phyloP scores from a whole-genome alignment of 1,140 invertebrate species.

The Apis dorsata region DNA sequence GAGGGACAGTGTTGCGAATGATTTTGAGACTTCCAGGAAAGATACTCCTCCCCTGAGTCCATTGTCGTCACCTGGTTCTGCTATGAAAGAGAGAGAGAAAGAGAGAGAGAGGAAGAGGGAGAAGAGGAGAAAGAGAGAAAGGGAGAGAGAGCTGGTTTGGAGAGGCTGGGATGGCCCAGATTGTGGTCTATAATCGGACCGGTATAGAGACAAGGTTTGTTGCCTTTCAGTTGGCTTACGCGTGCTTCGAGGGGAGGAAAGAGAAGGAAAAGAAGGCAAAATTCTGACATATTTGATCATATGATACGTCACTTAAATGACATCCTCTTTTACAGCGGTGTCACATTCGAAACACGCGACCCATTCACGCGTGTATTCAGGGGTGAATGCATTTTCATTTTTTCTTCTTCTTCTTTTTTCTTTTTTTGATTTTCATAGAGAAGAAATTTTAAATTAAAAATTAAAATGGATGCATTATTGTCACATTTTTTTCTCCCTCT shows the following conservation, averaged over 20 bases:
- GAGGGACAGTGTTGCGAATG: too few relatives aligned
- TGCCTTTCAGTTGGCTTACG: conserved; percentile 58
- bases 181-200: conserved; percentile 73
- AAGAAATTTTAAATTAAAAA: neutral
- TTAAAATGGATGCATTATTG: too few relatives aligned
- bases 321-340: conserved; percentile 37
- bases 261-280: neutral
- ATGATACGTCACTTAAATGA: conserved; percentile 43
- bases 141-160: conserved; percentile 23
- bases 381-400: neutral
- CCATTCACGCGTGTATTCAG: neutral
- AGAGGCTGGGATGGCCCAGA: conserved; percentile 69
- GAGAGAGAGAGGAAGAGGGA: too few relatives aligned
- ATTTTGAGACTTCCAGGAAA: too few relatives aligned
- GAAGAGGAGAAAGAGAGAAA: neutral
- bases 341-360: conserved; percentile 22
- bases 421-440: neutral
- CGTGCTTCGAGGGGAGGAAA: neutral
- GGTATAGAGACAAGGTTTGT: conserved; percentile 64
- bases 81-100: too few relatives aligned
- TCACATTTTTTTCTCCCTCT: too few relatives aligned
- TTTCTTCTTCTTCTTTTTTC: neutral
- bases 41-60: too few relatives aligned
- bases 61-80: too few relatives aligned
- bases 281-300: conserved; percentile 51